phyloP scores from a whole-genome alignment of 2,113 vertebrate genomes.

The Gila orcuttii region DNA sequence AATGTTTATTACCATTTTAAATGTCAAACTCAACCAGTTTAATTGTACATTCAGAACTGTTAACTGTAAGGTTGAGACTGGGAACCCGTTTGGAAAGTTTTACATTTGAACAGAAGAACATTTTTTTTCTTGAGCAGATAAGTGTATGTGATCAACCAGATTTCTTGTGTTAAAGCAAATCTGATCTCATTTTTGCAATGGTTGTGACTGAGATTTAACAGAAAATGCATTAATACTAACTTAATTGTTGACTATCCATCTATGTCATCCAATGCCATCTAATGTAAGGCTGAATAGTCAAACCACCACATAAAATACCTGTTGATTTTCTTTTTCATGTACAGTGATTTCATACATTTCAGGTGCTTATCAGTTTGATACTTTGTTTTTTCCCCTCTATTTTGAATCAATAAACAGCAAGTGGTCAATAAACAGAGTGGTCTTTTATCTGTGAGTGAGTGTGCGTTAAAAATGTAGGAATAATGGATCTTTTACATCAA shows the following conservation, averaged over 20 bases:
- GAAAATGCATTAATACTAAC: neutral
- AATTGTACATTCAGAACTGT: neutral
- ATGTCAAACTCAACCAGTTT: neutral
- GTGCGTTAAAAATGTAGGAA: neutral
- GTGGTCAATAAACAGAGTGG: neutral
- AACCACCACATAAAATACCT: neutral
- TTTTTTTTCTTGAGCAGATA: neutral
- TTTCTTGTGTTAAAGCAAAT: neutral
- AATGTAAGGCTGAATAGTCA: neutral
- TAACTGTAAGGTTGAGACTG: neutral
- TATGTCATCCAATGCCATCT: neutral
- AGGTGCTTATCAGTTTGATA: neutral
- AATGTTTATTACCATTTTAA: no score
- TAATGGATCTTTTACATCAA: neutral
- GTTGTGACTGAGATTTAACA: neutral
- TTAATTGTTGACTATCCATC: neutral
- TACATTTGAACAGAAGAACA: neutral
- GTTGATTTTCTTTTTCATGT: neutral
- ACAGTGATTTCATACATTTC: neutral
- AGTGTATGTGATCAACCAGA: neutral
- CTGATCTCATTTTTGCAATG: neutral
- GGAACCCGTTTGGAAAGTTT: neutral
- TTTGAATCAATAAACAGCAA: constrained; percentile 13
- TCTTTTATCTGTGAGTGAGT: neutral
- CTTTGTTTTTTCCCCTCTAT: neutral